phyloP scores from a whole-genome alignment of 2,888 invertebrate species.

The Polia nebulosa region DNA sequence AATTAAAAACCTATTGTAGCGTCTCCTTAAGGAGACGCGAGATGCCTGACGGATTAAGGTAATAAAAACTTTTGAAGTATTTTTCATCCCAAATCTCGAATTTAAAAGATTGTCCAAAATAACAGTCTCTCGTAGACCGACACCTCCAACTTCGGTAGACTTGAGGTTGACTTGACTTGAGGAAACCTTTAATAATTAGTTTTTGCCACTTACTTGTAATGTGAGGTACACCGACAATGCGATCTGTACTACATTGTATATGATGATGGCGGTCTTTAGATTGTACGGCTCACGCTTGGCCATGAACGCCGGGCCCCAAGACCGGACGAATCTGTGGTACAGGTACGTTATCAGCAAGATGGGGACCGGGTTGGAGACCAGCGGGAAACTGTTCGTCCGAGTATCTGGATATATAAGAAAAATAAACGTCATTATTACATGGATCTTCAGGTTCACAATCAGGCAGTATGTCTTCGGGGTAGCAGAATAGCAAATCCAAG shows the following conservation, averaged over 20 bases:
- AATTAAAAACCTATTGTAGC: too few relatives aligned
- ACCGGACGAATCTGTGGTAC: slow-evolving; percentile 90
- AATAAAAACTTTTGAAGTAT: too few relatives aligned
- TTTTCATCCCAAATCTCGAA: too few relatives aligned
- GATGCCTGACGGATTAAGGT: too few relatives aligned
- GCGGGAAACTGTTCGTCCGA: slow-evolving; percentile 89
- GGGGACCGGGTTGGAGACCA: slow-evolving; percentile 88
- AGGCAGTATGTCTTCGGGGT: neutral
- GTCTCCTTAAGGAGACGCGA: too few relatives aligned
- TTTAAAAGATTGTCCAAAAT: too few relatives aligned
- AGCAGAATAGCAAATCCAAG: too few relatives aligned
- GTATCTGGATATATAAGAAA: slow-evolving; percentile 88
- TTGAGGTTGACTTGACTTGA: too few relatives aligned
- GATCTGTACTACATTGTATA: slow-evolving; percentile 93
- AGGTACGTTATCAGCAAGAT: slow-evolving; percentile 84
- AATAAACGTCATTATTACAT: neutral
- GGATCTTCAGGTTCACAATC: neutral
- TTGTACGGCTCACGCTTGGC: slow-evolving; percentile 91
- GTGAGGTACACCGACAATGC: slow-evolving; percentile 84
- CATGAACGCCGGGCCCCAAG: slow-evolving; percentile 93
- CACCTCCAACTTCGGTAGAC: too few relatives aligned
- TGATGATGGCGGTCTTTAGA: slow-evolving; percentile 90
- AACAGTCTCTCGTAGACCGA: neutral
- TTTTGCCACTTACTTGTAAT: slow-evolving; percentile 83
- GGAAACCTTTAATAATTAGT: neutral